phyloP scores from a whole-genome alignment of 2,888 invertebrate species.

The Myopa testacea region DNA sequence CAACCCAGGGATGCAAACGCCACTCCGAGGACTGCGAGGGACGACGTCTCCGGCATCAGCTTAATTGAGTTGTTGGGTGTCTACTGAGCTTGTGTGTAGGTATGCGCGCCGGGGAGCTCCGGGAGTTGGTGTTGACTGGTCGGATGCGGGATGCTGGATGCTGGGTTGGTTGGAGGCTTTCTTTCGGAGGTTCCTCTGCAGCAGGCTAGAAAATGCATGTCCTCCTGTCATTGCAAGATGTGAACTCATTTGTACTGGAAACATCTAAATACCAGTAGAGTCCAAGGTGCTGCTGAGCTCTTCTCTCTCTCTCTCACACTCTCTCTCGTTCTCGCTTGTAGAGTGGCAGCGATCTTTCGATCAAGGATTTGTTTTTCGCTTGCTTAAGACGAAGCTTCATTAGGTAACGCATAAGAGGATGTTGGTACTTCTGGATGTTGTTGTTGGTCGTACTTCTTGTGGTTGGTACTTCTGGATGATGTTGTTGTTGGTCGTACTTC shows the following conservation, averaged over 20 bases:
- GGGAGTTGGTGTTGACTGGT: background rate
- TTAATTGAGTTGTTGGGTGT: conserved; percentile 57
- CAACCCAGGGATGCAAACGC: conserved; percentile 5
- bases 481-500: background rate
- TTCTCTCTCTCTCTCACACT: background rate
- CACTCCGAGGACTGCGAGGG: conserved; percentile 4
- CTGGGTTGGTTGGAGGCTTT: conserved; percentile 18
- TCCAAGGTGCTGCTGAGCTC: background rate
- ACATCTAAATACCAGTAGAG: conserved; percentile 40
- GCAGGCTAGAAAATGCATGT: conserved; percentile 43
- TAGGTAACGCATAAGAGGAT: conserved; percentile 1
- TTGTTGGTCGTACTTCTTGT: background rate
- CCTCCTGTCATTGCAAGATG: conserved; percentile 51
- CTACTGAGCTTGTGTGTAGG: conserved; percentile 49
- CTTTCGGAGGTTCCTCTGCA: conserved; percentile 20
- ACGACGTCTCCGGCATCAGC: conserved; percentile 2
- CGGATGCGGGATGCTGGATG: conserved; percentile 15
- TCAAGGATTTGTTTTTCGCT: conserved; percentile 2
- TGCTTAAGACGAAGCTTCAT: conserved; percentile 24
- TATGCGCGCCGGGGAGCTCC: background rate
- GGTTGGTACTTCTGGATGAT: background rate
- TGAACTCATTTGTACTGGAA: conserved; percentile 55
- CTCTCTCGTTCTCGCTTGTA: background rate
- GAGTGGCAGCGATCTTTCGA: background rate
- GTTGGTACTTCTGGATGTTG: background rate